phyloP scores from a whole-genome alignment of 2,888 invertebrate genomes.

The Tetranychus piercei region DNA sequence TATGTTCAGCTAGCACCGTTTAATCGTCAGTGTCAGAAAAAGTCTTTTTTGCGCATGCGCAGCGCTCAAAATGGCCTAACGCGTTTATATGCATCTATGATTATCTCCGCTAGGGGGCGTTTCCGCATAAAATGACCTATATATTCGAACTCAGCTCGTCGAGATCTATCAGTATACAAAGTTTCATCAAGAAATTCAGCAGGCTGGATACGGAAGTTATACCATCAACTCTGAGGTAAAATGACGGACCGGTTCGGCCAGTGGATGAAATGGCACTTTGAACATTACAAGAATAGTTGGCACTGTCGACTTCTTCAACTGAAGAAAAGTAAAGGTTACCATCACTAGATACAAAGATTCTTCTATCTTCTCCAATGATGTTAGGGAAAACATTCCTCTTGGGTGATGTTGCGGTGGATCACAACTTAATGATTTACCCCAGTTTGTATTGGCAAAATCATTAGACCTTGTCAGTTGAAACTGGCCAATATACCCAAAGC shows the following conservation, averaged over 20 bases:
- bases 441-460: conserved; percentile 70
- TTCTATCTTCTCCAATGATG: conserved; percentile 74
- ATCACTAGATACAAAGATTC: conserved; percentile 81
- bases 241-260: conserved; percentile 75
- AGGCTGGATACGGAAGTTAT: too few relatives aligned
- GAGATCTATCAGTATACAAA: too few relatives aligned
- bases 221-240: conserved; percentile 57
- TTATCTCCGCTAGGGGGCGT: too few relatives aligned
- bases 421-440: conserved; percentile 79
- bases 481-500: conserved; percentile 71
- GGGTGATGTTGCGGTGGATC: conserved; percentile 84
- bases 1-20: too few relatives aligned
- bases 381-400: conserved; percentile 66
- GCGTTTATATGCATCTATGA: too few relatives aligned
- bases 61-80: too few relatives aligned
- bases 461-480: conserved; percentile 68
- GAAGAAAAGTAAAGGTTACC: conserved; percentile 87
- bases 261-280: conserved; percentile 67
- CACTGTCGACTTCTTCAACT: conserved; percentile 69
- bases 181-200: too few relatives aligned
- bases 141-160: too few relatives aligned
- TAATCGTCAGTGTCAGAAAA: too few relatives aligned
- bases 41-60: too few relatives aligned
- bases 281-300: conserved; percentile 76
- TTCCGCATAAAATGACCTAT: too few relatives aligned